Evolutionary conservation across 2,888 invertebrate species (phyloP).

Genomic region (Agapetus fuscipes): DNA sequence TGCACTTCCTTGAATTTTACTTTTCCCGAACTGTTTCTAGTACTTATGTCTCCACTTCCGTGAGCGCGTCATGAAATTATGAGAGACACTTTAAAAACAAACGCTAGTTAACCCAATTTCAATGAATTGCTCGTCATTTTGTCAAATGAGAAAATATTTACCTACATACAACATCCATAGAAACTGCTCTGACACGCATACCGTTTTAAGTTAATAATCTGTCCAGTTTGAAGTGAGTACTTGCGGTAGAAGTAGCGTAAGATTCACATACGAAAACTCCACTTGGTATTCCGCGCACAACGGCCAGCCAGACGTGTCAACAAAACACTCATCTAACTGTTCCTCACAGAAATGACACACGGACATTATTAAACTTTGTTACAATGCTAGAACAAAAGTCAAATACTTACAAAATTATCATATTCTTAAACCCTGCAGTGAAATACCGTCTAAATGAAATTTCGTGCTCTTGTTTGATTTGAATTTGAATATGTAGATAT

Average conservation of each 20-base stretch:
- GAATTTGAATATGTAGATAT: neutral
- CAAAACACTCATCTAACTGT: constrained; percentile 2
- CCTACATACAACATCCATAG: neutral
- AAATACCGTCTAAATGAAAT: neutral
- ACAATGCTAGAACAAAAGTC: too few relatives aligned
- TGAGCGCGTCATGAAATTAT: too few relatives aligned
- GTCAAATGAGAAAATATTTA: neutral
- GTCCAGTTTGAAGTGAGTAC: neutral
- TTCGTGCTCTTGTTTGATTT: neutral
- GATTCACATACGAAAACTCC: neutral
- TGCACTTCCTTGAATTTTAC: too few relatives aligned
- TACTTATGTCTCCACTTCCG: too few relatives aligned
- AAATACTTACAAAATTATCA: too few relatives aligned
- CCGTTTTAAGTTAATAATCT: neutral
- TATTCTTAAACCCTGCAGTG: neutral
- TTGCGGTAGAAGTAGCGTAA: neutral
- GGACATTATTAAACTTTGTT: too few relatives aligned
- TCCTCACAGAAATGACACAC: neutral
- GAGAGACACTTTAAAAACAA: too few relatives aligned
- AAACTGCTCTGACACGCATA: neutral
- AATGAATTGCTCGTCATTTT: neutral
- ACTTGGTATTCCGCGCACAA: constrained; percentile 1
- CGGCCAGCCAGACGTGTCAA: neutral
- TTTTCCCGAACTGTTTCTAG: too few relatives aligned
- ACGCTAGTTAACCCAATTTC: neutral